These are phyloP conservation scores for Trichoplusia ni DNA, from an alignment of 1,140 invertebrate species.

Conservation along the genomic window DNA sequence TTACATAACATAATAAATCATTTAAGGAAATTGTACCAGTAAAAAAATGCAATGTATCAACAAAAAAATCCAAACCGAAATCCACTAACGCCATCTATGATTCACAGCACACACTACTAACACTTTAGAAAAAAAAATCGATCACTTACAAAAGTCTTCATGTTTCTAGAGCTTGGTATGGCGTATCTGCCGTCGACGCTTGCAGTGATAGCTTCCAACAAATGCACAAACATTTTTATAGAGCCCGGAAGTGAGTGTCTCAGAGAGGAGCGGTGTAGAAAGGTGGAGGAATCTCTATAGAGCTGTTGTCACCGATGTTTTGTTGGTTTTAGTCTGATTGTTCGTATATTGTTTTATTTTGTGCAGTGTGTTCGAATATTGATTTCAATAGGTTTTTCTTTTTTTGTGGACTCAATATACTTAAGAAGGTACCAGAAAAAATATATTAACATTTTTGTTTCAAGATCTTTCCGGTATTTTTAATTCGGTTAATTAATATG, in stretches of 20 bases:
- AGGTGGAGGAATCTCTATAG: constrained; percentile 46
- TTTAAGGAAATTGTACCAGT: neutral
- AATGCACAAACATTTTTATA: constrained; percentile 72
- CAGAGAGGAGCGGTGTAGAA: constrained; percentile 48
- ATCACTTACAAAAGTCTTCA: constrained; percentile 73
- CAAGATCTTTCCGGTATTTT: too few species aligned
- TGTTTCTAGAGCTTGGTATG: constrained; percentile 59
- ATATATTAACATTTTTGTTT: too few species aligned
- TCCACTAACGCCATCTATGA: constrained; percentile 14
- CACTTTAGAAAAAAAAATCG: constrained; percentile 39
- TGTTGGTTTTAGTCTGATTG: neutral
- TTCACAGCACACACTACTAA: constrained; percentile 10
- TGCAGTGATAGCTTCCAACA: constrained; percentile 50
- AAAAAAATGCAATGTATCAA: neutral
- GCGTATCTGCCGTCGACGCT: constrained; percentile 38
- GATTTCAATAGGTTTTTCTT: too few species aligned
- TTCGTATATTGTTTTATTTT: neutral
- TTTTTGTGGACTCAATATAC: too few species aligned
- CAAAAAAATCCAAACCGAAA: constrained; percentile 5
- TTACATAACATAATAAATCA: too few species aligned
- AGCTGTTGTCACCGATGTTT: constrained; percentile 26
- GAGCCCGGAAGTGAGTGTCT: constrained; percentile 67
- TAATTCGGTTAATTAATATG: too few species aligned
- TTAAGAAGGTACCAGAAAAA: too few species aligned
- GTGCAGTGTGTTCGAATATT: neutral